phyloP scores from a whole-genome alignment of 2,888 invertebrate genomes.

The Phrixothrix hirtus region DNA sequence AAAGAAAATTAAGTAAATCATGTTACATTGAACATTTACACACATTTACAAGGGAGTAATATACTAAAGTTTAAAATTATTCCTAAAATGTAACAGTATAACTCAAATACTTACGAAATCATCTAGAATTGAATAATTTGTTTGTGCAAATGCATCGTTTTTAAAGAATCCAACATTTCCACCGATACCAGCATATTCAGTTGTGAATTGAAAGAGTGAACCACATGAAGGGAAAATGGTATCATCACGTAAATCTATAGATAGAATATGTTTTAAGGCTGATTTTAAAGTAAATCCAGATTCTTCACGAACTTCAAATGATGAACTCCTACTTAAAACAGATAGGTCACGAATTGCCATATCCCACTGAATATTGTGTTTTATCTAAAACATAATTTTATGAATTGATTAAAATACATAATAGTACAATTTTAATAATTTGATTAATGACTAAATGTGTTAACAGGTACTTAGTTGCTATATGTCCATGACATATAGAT shows the following conservation, averaged over 20 bases:
- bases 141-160: slow-evolving; percentile 75
- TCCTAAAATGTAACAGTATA: background rate
- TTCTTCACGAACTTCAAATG: slow-evolving; percentile 87
- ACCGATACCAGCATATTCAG: slow-evolving; percentile 87
- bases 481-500: too few relatives aligned
- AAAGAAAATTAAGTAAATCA: too few relatives aligned
- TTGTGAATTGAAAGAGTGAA: slow-evolving; percentile 68
- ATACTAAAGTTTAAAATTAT: background rate
- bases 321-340: slow-evolving; percentile 70
- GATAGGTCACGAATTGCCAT: slow-evolving; percentile 79
- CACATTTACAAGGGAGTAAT: too few relatives aligned
- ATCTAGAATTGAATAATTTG: slow-evolving; percentile 58
- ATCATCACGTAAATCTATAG: slow-evolving; percentile 80
- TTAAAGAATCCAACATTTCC: slow-evolving; percentile 91
- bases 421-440: too few relatives aligned
- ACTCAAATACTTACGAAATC: slow-evolving; percentile 36
- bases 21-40: too few relatives aligned
- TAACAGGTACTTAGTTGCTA: too few relatives aligned
- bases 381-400: slow-evolving; percentile 59
- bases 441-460: too few relatives aligned
- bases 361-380: slow-evolving; percentile 88
- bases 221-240: slow-evolving; percentile 79
- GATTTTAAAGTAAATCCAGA: slow-evolving; percentile 91
- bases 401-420: background rate
- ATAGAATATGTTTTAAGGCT: slow-evolving; percentile 76